Evolutionary conservation across 2,797 vertebrate genomes (phyloP), one percentile per base, ranked within the genome.

Genomic region (Psittacula derbiana): DNA sequence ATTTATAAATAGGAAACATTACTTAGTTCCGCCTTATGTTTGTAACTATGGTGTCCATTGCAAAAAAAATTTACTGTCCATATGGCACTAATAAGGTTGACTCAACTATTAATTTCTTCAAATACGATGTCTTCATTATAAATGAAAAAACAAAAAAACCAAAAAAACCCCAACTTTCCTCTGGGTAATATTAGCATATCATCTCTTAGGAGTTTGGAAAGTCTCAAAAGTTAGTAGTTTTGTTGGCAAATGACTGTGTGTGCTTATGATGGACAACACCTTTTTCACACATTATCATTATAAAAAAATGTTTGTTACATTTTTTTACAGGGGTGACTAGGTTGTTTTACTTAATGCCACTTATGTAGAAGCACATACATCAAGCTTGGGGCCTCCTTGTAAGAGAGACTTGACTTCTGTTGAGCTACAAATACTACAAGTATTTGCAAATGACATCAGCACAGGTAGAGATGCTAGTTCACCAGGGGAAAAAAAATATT

Each of bases 21-120:
- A 58, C 55, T 96, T 95, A 49, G 79, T 94, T 96, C 81, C 44
- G 65, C 88, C 80, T 95, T 75, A 57, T 96, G 95, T 83, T 94
- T 90, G 67, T 88, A 95, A 80, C 65, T 1, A 92, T 93, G 90
- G 78, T 94, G 83, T 90, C 82, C 84, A 75, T 96, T 95, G 92
- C 91, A 96, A 62, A 95, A 76, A 92, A 96, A 24, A 10, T 14
- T 14, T 25, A 66, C 75, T 96, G 95, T 97, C 96, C 90, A 97
- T 96, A 97, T 97, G 91, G 97, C 96, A 97, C 95, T 96, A 94
- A 97, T 97, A 96, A 97, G 92, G 96, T 86, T 91, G 94, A 71
- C 86, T 97, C 95, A 83, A 62, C 86, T 96, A 95, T 96, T 92
- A 96, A 83, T 96, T 92, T 93, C 97, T 97, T 97, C 96, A 98